Percentiles rank a stretch among this genome's conserved stretches.
These are phyloP conservation scores for Drosophila quadrilineata DNA, from an alignment of 1,140 invertebrate genomes.

Conservation along the genomic window DNA sequence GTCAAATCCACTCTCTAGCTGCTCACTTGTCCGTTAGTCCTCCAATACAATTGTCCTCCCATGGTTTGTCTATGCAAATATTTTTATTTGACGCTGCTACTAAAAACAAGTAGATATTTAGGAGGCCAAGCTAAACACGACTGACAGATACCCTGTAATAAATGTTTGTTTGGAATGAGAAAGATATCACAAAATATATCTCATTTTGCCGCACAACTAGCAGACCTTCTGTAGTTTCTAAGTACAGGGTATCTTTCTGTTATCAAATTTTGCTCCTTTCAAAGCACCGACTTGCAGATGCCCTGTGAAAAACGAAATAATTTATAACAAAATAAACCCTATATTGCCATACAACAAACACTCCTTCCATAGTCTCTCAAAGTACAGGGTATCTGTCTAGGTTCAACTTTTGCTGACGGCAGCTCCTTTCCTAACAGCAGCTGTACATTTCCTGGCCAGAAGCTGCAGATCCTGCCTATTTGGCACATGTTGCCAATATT, in stretches of 20 bases:
- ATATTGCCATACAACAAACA: too few relatives aligned
- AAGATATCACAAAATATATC: neutral
- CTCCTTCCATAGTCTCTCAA: fast-evolving
- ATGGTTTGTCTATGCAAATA: constrained; percentile 72
- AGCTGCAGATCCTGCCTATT: constrained; percentile 20
- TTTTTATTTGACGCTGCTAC: constrained; percentile 69
- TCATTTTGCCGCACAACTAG: too few relatives aligned
- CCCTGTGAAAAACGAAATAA: too few relatives aligned
- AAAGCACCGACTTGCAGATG: too few relatives aligned
- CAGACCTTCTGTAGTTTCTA: too few relatives aligned
- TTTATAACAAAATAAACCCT: too few relatives aligned
- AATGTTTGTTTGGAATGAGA: too few relatives aligned
- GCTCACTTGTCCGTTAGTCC: constrained; percentile 58
- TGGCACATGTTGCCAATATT: constrained; percentile 56
- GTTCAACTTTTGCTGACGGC: constrained; percentile 22
- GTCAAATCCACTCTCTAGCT: constrained; percentile 16
- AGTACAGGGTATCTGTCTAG: neutral
- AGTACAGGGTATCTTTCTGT: too few relatives aligned
- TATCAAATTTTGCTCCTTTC: too few relatives aligned
- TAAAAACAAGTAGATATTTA: constrained; percentile 8
- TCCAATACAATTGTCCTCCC: constrained; percentile 67
- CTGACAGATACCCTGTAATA: constrained; percentile 6
- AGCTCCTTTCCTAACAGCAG: too few relatives aligned
- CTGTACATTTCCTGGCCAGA: neutral
- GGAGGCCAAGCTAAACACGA: neutral